Base-by-base conservation (phyloP, 2,888 invertebrate genomes). In the Ornithoptera priamus region DNA sequence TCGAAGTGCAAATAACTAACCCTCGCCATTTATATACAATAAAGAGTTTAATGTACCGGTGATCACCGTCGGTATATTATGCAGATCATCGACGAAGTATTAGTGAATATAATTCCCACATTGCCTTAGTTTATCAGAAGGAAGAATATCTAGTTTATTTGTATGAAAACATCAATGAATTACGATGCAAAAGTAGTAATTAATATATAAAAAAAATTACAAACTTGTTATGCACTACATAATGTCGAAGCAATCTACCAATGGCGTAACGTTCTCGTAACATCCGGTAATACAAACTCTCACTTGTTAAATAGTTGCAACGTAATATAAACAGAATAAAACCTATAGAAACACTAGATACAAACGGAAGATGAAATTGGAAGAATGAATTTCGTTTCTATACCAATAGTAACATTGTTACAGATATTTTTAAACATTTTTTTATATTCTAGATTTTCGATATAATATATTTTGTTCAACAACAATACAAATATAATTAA, bases 221-320 rank as follows among this genome's bases (percentile, higher is more conserved):
- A 53, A 53, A 53, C 53, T 53, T 46, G 4, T 46, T 50, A 30
- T 10, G 24, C 36, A 20, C 8, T 42, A 42, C 17, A n/a, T 8
- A 39, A 42, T 42, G 8, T 39, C 15, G 64, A 57, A 57, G 30
- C 20, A 64, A 57, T 17, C 18, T 10, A 12, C 8, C 64, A 12
- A 39, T 65, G 36, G 36, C 57, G 64, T 39, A 57, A 65, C 57
- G 39, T 12, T 15, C 22, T 36, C 24, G 39, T 68, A 65, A 69
- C 17, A 65, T 65, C 69, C 64, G 69, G 39, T 20, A 24, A 58
- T 58, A 24, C 42, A 61, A 20, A 69, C 69, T 69, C 65, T 69
- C 65, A 65, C 65, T 53, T 22, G 36, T 59, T 46, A 22, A 56
- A 17, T 42, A 59, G 65, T 22, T 56, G 65, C 22, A 69, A 65